A percentile compares a stretch with the other conserved stretches of the same genome.
Evolutionary conservation across 2,797 vertebrate species (phyloP).

Genomic region (Trichosurus vulpecula): DNA sequence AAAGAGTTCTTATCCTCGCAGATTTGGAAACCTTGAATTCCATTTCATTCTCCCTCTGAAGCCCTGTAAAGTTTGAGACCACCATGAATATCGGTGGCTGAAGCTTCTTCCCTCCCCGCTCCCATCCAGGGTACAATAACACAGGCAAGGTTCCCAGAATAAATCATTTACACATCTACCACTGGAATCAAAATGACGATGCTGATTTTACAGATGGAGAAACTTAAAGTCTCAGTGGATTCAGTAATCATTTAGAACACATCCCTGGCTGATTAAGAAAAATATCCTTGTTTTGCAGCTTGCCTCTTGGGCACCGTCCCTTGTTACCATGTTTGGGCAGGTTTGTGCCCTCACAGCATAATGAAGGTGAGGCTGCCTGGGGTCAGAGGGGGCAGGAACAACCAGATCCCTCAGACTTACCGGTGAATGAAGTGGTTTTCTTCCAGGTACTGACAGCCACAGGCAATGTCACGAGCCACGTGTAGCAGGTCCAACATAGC

Average conservation of each 20-base stretch:
- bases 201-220: neutral
- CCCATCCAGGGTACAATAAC: neutral
- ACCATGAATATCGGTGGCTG: neutral
- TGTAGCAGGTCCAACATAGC: slow-evolving; percentile 97
- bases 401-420: slow-evolving; percentile 79
- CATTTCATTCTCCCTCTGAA: neutral
- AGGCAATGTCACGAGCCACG: slow-evolving; percentile 95
- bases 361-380: neutral
- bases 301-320: neutral
- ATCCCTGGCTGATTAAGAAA: neutral
- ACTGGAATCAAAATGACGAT: neutral
- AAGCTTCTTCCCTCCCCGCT: neutral
- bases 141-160: neutral
- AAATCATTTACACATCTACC: neutral
- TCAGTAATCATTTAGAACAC: neutral
- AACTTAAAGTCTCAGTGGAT: neutral
- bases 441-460: slow-evolving; percentile 97
- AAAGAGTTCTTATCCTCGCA: slow-evolving; percentile 15
- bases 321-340: rapidly evolving
- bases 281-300: neutral
- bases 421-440: slow-evolving; percentile 99
- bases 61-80: neutral
- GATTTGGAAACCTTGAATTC: slow-evolving; percentile 13
- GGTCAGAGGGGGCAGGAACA: neutral
- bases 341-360: neutral